Percentiles rank a stretch among this genome's conserved stretches.
Evolutionary conservation across 1,140 invertebrate genomes (phyloP).

Genomic region (Laupala kohalensis): DNA sequence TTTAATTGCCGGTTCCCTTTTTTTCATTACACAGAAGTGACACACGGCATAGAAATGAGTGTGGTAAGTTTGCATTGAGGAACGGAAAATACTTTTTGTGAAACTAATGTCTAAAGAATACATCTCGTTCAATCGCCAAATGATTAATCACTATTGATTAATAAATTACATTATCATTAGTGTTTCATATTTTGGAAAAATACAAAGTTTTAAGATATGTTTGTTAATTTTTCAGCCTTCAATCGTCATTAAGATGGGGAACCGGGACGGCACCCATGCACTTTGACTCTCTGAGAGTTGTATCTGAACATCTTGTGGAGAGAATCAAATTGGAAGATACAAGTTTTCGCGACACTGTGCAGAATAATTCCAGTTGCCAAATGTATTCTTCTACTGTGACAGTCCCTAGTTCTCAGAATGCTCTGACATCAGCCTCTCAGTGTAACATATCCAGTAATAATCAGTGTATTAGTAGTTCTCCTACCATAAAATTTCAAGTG

Average conservation of each 20-base stretch:
- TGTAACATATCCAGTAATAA: conserved; percentile 7
- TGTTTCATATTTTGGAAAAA: background rate
- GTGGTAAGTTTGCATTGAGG: background rate
- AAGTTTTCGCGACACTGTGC: conserved; percentile 10
- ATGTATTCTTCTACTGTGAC: conserved; percentile 6
- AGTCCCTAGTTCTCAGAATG: conserved; percentile 1
- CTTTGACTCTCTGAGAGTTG: conserved; percentile 16
- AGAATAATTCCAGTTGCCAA: conserved; percentile 10
- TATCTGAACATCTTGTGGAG: conserved; percentile 15
- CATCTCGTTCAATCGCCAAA: background rate
- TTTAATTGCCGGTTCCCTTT: background rate
- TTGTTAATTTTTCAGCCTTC: conserved; percentile 5
- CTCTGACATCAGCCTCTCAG: conserved; percentile 4
- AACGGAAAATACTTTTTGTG: too few relatives aligned
- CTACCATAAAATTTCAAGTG: background rate
- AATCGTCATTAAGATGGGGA: conserved; percentile 5
- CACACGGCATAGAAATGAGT: too few relatives aligned
- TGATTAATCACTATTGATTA: conserved; percentile 4
- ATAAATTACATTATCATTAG: too few relatives aligned
- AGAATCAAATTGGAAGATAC: conserved; percentile 16
- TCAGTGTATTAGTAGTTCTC: background rate
- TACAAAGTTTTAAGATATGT: background rate
- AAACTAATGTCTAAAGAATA: too few relatives aligned
- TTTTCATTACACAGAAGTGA: background rate
- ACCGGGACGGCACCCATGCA: conserved; percentile 9